These are phyloP conservation scores for Zoroaster sp. DNA, from an alignment of 53 echinoderm and acorn worm species.

Conservation along the genomic window DNA sequence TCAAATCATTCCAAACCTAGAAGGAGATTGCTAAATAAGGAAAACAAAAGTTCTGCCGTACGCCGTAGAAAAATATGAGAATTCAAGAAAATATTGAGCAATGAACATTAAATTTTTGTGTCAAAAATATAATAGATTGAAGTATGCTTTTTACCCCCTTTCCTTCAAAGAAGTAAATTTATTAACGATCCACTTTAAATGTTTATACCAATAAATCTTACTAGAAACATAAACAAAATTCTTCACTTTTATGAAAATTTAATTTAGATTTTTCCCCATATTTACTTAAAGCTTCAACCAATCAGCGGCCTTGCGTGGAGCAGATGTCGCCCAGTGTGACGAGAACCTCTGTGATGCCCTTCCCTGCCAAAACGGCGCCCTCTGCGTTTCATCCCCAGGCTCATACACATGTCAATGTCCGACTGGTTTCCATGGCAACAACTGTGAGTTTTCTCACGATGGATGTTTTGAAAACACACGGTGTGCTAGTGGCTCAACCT, in stretches of 20 bases:
- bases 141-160: too few species aligned
- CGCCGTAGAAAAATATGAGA: too few species aligned
- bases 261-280: background rate
- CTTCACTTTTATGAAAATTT: background rate
- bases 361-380: constrained; percentile 79
- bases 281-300: constrained; percentile 68
- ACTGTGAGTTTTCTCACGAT: constrained; percentile 66
- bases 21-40: too few species aligned
- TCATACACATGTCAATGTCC: constrained; percentile 75
- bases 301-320: constrained; percentile 55
- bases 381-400: constrained; percentile 64
- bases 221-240: background rate
- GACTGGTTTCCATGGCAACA: constrained; percentile 66
- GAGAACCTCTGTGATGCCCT: constrained; percentile 67
- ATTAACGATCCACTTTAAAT: too few species aligned
- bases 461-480: constrained; percentile 51
- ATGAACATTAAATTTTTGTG: too few species aligned
- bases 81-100: too few species aligned
- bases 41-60: too few species aligned
- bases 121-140: too few species aligned
- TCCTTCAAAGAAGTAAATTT: too few species aligned
- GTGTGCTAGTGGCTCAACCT: constrained; percentile 73
- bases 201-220: too few species aligned
- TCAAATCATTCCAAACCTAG: too few species aligned
- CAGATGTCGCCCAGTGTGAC: constrained; percentile 72